Evolutionary conservation across 2,888 invertebrate genomes (phyloP).

Genomic region (Perizoma flavofasciatum): DNA sequence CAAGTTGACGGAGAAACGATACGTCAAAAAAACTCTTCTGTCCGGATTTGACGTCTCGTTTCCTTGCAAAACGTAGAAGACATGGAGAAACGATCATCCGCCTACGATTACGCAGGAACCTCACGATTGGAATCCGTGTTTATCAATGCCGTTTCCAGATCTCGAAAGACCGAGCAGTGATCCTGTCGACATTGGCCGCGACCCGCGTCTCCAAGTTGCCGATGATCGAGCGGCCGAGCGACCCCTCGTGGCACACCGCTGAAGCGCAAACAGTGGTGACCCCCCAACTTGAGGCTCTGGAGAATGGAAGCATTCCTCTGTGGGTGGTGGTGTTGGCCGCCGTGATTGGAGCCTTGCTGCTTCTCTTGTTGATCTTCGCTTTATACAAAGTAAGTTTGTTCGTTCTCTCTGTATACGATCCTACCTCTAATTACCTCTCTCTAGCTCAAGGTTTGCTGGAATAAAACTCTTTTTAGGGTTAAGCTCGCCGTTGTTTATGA

Average conservation of each 20-base stretch:
- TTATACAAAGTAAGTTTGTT: constrained; percentile 89
- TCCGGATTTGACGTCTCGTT: too few species aligned
- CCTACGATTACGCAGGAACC: too few species aligned
- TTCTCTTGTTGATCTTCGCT: constrained; percentile 90
- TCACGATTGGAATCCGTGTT: too few species aligned
- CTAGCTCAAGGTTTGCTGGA: too few species aligned
- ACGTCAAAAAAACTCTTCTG: too few species aligned
- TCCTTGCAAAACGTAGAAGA: too few species aligned
- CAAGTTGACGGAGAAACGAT: too few species aligned
- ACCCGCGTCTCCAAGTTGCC: constrained; percentile 89
- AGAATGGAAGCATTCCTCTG: constrained; percentile 89
- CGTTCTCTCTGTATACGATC: too few species aligned
- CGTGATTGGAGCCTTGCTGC: constrained; percentile 90
- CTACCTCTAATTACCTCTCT: too few species aligned
- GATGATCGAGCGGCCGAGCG: constrained; percentile 86
- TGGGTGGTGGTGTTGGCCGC: constrained; percentile 95
- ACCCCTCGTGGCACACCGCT: constrained; percentile 84
- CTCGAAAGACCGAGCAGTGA: constrained; percentile 78
- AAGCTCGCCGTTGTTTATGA: too few species aligned
- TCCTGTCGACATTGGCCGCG: constrained; percentile 90
- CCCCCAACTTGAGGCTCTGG: constrained; percentile 85
- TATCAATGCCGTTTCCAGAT: constrained; percentile 54
- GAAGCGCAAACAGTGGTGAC: constrained; percentile 90
- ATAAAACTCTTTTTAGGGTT: too few species aligned
- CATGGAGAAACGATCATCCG: too few species aligned